Base-by-base conservation (phyloP, 2,888 invertebrate genomes). In the Bhutanitis thaidina region DNA sequence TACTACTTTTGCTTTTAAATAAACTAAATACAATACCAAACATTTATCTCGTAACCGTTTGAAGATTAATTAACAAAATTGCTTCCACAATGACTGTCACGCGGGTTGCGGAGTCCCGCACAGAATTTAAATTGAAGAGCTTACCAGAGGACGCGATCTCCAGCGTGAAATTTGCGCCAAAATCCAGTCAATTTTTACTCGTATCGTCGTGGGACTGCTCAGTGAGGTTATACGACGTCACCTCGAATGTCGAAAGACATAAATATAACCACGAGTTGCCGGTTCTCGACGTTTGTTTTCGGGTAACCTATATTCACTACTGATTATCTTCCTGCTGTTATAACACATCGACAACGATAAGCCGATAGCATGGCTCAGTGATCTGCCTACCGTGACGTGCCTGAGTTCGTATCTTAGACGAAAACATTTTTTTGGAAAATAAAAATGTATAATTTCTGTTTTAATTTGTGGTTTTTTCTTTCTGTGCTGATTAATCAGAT, bases 171-270 rank as follows among this genome's bases (percentile, higher is more conserved):
- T 99, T 99, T 89, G 97, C 97, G 7, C 98, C 97, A 5, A 96
- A 95, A 79, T 96, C 97, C 0, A 96, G 95, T 64, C 98, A 98
- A 80, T 97, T 96, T 80, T 90, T 99, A 30, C 91, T 98, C 45
- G 97, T 97, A 2, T 96, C 98, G n/a, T 98, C 98, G 1, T 99
- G 99, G 99, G 99, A 99, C 79, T 93, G 94, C 56, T 94, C 94
- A 54, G 97, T 99, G 13, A 92, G 98, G 45, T 90, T 99, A 35
- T 99, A 98, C 80, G 99, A 99, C 91, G 96, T 98, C 41, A 92
- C 93, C 48, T 93, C 94, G 47, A 98, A 98, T 78, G 93, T 92
- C 56, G 92, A 98, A 82, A 91, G 97, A 49, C 93, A 97, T 65
- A 97, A 97, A 84, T 98, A 97, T 80, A 91, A 90, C 55, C 98